Base-by-base conservation (phyloP, 2,797 vertebrate genomes). In the Cryptoblepharus egeriae region DNA sequence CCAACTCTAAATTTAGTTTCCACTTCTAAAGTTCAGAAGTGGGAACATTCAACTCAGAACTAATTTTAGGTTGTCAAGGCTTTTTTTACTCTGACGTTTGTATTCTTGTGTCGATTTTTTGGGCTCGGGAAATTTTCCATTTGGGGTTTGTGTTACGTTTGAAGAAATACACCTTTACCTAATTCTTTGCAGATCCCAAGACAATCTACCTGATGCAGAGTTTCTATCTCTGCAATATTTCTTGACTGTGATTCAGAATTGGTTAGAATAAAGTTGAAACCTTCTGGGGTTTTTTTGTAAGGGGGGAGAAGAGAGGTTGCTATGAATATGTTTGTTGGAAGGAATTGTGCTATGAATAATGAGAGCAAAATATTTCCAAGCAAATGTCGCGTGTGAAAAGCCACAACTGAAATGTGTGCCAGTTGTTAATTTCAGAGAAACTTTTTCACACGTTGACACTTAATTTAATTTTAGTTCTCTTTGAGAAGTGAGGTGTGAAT, bases 401-500 rank as follows among this genome's bases (percentile, higher is more conserved):
- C 79, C 32, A 49, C 88, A 79, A 88, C 58, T 52, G 24, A 81
- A 45, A 18, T 76, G 61, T 82, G 75, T 39, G 16, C 83, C 72
- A 85, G 75, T 67, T 78, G 78, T 86, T 90, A 90, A 85, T 88
- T 87, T 84, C 72, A 75, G 61, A 90, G 57, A 37, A 72, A 58
- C 1, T 64, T 89, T 88, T 88, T 85, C 78, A 84, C 39, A 3
- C 69, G 28, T 87, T 89, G 85, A 86, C 88, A 91, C 88, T 89
- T 88, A 90, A 88, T 91, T 85, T 88, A 90, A 88, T 91, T 90
- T 90, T 90, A 91, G 71, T 82, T 90, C 79, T 65, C 86, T 82
- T 81, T 69, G 67, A 81, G 88, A 93, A 89, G 81, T 61, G 0
- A 65, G 45, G 39, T 32, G 8, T 83, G 42, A 73, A 67, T 88